Evolutionary conservation across 2,113 vertebrate genomes (phyloP), one percentile per base, ranked within the genome.

Genomic region (Bombycilla garrulus): DNA sequence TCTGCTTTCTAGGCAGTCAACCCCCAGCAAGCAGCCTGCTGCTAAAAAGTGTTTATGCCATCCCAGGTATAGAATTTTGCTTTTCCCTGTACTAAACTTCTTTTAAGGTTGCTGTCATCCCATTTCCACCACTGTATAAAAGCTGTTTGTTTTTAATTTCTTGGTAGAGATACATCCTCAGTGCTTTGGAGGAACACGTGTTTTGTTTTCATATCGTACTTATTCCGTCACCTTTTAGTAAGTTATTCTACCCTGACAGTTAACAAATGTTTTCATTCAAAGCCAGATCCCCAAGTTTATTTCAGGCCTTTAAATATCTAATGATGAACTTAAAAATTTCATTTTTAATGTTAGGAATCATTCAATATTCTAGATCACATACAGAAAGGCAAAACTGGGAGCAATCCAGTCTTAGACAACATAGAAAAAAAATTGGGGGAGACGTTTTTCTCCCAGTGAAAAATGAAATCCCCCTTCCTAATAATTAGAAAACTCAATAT

Each of bases 121-220:
- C 12, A 50, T 66, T 78, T 91, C 22, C 50, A 19, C 11, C 53
- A n/a, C 21, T 71, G 6, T n/a, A 42, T 35, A 66, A 44, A 24
- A 24, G 25, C 20, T 5, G 15, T 24, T 31, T 74, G 62, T 33
- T 33, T 69, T 79, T 60, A 23, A 2, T 48, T 79, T 54, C 16
- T 25, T 61, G 16, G 9, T 47, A 74, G 15, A 87, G 36, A 45
- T 47, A 21, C 1, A 87, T 13, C 9, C n/a, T 56, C 57, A 56
- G 5, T 31, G 3, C 20, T 90, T 70, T 65, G 14, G 38, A 58
- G 40, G 31, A 69, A 58, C 15, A 36, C 0, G 0, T 28, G 4
- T 9, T 71, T 80, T 51, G 33, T 62, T 88, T 61, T 50, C 33
- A 42, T 8, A 66, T 15, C 12, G 5, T 47, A 62, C 31, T 44